These are phyloP conservation scores for Pogonomyrmex barbatus DNA, from an alignment of 1,140 invertebrate genomes.

Conservation along the genomic window DNA sequence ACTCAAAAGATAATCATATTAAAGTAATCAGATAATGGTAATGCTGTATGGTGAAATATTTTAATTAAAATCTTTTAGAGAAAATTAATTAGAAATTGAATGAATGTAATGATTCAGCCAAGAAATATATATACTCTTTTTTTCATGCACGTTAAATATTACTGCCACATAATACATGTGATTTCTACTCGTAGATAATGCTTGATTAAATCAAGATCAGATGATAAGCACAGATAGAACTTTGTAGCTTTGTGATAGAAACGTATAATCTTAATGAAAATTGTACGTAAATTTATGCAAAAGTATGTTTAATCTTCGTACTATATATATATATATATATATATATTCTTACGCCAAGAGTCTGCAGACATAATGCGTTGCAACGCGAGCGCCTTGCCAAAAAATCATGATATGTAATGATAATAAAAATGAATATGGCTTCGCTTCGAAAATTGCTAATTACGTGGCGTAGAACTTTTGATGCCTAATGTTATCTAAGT, in stretches of 20 bases:
- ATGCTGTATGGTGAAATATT: background rate
- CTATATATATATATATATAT: no score
- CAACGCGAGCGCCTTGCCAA: slow-evolving; percentile 15
- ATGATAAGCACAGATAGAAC: background rate
- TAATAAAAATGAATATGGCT: background rate
- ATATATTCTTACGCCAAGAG: background rate
- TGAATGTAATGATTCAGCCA: background rate
- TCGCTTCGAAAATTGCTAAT: background rate
- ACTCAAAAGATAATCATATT: background rate
- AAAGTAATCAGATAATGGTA: background rate
- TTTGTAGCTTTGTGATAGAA: background rate
- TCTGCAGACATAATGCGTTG: background rate
- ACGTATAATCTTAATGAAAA: slow-evolving; percentile 18
- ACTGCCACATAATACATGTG: slow-evolving; percentile 24
- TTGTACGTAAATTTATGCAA: slow-evolving; percentile 12
- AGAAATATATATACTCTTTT: background rate
- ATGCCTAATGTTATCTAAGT: slow-evolving; percentile 13
- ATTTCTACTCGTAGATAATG: slow-evolving; percentile 7
- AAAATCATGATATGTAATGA: background rate
- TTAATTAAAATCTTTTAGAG: background rate
- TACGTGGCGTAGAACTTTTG: background rate
- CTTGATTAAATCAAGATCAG: slow-evolving; percentile 36
- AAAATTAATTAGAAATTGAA: background rate
- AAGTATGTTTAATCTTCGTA: background rate
- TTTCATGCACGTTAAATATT: slow-evolving; percentile 25